These are phyloP conservation scores for Andrena haemorrhoa DNA, from an alignment of 2,888 invertebrate genomes.

Conservation along the genomic window DNA sequence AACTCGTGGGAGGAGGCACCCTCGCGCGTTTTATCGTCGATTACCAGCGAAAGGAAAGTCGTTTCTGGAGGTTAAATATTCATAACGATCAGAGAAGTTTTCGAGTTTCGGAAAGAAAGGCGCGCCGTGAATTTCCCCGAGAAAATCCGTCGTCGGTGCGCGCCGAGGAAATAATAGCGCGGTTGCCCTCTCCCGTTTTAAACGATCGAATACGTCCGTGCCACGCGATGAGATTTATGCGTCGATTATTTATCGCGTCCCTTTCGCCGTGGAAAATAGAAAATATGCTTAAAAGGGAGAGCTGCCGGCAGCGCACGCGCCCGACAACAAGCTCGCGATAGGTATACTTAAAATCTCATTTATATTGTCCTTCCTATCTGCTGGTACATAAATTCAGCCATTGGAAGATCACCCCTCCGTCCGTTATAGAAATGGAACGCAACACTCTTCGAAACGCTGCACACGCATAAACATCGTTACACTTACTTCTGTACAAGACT, in stretches of 20 bases:
- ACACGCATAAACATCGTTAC: background rate
- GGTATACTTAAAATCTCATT: constrained; percentile 82
- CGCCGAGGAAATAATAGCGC: constrained; percentile 68
- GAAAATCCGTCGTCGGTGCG: constrained; percentile 54
- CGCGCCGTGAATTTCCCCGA: constrained; percentile 39
- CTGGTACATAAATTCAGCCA: constrained; percentile 80
- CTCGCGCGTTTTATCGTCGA: constrained; percentile 7
- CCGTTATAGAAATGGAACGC: constrained; percentile 48
- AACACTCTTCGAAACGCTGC: background rate
- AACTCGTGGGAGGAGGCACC: background rate
- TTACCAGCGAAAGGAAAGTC: constrained; percentile 13
- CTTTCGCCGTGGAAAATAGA: constrained; percentile 73
- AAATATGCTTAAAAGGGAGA: constrained; percentile 71
- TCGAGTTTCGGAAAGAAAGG: constrained; percentile 45
- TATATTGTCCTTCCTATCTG: constrained; percentile 80
- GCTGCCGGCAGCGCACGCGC: constrained; percentile 44
- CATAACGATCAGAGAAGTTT: constrained; percentile 50
- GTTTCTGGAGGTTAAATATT: constrained; percentile 42
- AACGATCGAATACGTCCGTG: constrained; percentile 76
- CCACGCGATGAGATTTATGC: constrained; percentile 76
- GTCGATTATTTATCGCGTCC: constrained; percentile 74
- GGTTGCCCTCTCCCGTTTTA: constrained; percentile 68
- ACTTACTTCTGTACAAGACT: background rate
- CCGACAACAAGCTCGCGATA: constrained; percentile 60
- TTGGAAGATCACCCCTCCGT: constrained; percentile 47